phyloP scores from a whole-genome alignment of 2,888 invertebrate genomes.

The Lamellibrachia columna region DNA sequence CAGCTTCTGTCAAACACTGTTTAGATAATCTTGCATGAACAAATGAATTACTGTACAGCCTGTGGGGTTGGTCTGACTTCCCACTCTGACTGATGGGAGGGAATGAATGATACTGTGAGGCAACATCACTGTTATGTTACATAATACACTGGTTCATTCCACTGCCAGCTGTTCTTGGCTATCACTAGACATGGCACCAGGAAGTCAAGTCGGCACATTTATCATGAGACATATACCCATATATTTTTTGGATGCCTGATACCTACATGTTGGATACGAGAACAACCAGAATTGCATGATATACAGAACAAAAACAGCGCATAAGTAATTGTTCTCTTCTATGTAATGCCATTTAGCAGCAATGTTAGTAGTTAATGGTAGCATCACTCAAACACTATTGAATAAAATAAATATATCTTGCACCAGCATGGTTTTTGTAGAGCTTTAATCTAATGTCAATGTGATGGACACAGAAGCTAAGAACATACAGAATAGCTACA shows the following conservation, averaged over 20 bases:
- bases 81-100: too few species aligned
- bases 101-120: too few species aligned
- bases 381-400: neutral
- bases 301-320: too few species aligned
- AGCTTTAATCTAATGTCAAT: neutral
- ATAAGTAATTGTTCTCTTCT: too few species aligned
- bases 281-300: too few species aligned
- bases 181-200: neutral
- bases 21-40: too few species aligned
- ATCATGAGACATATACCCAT: neutral
- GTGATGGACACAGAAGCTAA: neutral
- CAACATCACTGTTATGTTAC: too few species aligned
- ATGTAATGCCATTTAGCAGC: neutral
- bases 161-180: neutral
- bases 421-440: neutral
- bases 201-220: neutral
- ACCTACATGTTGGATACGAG: too few species aligned
- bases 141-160: neutral
- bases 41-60: too few species aligned
- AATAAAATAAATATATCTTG: neutral
- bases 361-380: neutral
- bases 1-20: too few species aligned
- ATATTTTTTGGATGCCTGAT: too few species aligned
- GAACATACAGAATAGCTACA: neutral
- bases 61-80: too few species aligned